phyloP scores from a whole-genome alignment of 30 jellyfish, hydroid and myxozoan species.

The Hydra vulgaris region DNA sequence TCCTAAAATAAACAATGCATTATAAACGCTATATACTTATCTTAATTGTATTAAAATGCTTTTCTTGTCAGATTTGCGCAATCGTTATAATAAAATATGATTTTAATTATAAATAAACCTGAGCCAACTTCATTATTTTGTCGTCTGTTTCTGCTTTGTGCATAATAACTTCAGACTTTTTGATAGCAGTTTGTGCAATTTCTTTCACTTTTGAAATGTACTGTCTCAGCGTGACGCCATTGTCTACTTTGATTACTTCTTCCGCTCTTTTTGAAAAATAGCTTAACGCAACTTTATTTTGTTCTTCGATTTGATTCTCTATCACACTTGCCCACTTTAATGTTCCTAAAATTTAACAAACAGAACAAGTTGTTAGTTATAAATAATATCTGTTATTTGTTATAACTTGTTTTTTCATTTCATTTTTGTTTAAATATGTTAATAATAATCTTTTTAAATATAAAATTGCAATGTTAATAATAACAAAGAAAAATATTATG shows the following conservation, averaged over 20 bases:
- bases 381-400: too few relatives aligned
- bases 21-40: too few relatives aligned
- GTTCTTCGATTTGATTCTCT: conserved; percentile 56
- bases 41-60: too few relatives aligned
- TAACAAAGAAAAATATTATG: neutral
- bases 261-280: conserved; percentile 48
- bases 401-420: too few relatives aligned
- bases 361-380: neutral
- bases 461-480: too few relatives aligned
- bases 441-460: too few relatives aligned
- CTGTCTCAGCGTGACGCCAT: conserved; percentile 24
- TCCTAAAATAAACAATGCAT: conserved; percentile 1
- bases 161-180: conserved; percentile 18
- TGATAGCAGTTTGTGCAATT: conserved; percentile 23
- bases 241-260: conserved; percentile 45
- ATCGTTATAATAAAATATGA: too few relatives aligned
- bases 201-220: conserved; percentile 20
- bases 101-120: too few relatives aligned
- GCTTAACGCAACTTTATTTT: conserved; percentile 53
- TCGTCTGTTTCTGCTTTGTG: conserved; percentile 33
- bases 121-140: conserved; percentile 24
- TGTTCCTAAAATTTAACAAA: conserved; percentile 28
- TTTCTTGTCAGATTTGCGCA: too few relatives aligned
- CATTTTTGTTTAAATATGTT: too few relatives aligned
- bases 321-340: conserved; percentile 58